A percentile compares a stretch with the other conserved stretches of the same genome.
These are phyloP conservation scores for Omphaloscelis lunosa DNA, from an alignment of 2,888 invertebrate genomes.

Conservation along the genomic window DNA sequence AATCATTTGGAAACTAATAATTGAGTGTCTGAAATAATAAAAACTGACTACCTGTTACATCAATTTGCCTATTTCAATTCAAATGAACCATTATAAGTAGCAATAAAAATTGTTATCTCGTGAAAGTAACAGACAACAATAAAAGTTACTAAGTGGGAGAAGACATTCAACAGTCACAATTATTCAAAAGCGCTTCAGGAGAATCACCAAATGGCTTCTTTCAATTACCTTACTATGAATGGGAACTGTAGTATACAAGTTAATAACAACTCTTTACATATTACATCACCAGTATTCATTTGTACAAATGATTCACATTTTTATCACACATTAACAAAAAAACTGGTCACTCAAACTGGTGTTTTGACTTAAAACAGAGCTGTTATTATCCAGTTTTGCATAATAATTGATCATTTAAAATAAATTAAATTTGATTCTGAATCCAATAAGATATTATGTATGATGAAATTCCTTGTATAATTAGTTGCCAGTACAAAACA, in stretches of 20 bases:
- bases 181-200: constrained; percentile 26
- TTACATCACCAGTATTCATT: constrained; percentile 47
- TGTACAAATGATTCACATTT: constrained; percentile 15
- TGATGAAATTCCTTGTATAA: constrained; percentile 16
- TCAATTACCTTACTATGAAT: constrained; percentile 37
- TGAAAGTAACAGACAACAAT: constrained; percentile 48
- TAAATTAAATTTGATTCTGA: constrained; percentile 17
- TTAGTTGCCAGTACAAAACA: constrained; percentile 8
- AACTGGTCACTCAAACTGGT: constrained; percentile 18
- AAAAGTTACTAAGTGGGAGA: constrained; percentile 34
- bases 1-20: background rate
- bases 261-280: constrained; percentile 41
- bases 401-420: constrained; percentile 14
- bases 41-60: background rate
- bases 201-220: constrained; percentile 43
- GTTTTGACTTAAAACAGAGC: background rate
- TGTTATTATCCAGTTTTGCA: constrained; percentile 2
- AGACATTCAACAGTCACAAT: constrained; percentile 17
- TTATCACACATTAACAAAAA: constrained; percentile 23
- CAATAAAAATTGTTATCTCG: constrained; percentile 1
- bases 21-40: background rate
- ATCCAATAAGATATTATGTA: background rate
- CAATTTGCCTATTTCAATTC: background rate
- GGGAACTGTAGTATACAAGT: constrained; percentile 10
- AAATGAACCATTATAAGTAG: background rate